Evolutionary conservation across 2,797 vertebrate genomes (phyloP).

Genomic region (Micromesistius poutassou): DNA sequence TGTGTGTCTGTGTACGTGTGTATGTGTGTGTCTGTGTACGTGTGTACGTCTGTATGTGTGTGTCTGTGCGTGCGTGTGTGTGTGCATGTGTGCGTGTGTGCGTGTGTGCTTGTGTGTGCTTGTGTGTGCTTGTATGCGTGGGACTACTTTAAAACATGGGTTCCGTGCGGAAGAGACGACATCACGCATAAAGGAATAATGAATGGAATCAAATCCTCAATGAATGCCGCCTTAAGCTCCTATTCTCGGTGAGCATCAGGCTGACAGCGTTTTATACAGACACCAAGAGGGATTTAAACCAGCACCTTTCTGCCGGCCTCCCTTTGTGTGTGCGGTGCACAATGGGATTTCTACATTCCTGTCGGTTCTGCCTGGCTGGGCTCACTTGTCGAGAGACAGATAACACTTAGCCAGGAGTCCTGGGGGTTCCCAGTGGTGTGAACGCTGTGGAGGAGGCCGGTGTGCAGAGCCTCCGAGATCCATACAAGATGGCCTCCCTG

Average conservation of each 20-base stretch:
- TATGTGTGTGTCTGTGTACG: too few relatives aligned
- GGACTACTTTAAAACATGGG: too few relatives aligned
- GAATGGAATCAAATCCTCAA: too few relatives aligned
- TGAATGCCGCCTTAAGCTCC: too few relatives aligned
- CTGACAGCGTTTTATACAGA: background rate
- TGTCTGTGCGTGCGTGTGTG: slow-evolving; percentile 5
- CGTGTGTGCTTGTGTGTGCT: background rate
- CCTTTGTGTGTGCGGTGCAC: background rate
- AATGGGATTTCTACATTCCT: slow-evolving; percentile 2
- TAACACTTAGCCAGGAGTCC: background rate
- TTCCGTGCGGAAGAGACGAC: too few relatives aligned
- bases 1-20: background rate
- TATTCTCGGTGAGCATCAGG: too few relatives aligned
- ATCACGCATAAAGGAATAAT: too few relatives aligned
- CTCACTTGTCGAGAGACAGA: background rate
- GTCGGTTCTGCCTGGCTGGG: background rate
- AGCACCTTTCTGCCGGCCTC: background rate
- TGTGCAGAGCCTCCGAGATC: background rate
- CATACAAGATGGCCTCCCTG: background rate
- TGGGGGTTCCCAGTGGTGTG: background rate
- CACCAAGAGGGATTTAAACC: background rate
- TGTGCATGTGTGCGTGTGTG: background rate
- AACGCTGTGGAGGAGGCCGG: background rate
- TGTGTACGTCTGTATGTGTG: too few relatives aligned
- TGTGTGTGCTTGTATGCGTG: too few relatives aligned